These are phyloP conservation scores for Tinamus major DNA, from an alignment of 2,797 vertebrate genomes.

Conservation along the genomic window DNA sequence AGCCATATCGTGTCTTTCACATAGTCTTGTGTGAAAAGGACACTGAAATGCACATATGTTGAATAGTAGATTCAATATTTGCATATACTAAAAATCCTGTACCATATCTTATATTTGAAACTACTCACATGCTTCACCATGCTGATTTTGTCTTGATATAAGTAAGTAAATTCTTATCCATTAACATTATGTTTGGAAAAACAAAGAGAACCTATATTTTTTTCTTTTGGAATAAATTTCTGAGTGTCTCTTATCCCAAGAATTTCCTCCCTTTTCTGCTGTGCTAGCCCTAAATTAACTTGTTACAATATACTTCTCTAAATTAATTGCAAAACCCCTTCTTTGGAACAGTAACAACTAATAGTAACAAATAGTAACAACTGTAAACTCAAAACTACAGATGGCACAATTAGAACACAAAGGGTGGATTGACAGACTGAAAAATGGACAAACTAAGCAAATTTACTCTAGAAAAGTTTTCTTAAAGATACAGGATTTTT, in stretches of 20 bases:
- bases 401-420: conserved; percentile 29
- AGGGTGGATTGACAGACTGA: conserved; percentile 3
- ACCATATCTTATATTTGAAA: neutral
- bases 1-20: neutral
- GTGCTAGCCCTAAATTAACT: neutral
- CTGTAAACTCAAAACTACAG: conserved; percentile 9
- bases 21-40: neutral
- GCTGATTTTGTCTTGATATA: neutral
- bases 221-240: neutral
- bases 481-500: neutral
- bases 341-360: conserved; percentile 15
- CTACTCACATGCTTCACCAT: neutral
- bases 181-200: neutral
- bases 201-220: neutral
- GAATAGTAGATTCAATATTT: neutral
- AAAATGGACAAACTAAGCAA: neutral
- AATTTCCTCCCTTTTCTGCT: neutral
- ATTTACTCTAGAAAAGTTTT: neutral
- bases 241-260: neutral
- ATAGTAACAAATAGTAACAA: conserved; percentile 18
- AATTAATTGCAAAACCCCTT: neutral
- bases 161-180: neutral
- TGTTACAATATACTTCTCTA: neutral
- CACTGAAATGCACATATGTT: accelerated
- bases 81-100: neutral